Base-by-base conservation (phyloP, 2,797 vertebrate species). In the Scomberomorus guttatus region DNA sequence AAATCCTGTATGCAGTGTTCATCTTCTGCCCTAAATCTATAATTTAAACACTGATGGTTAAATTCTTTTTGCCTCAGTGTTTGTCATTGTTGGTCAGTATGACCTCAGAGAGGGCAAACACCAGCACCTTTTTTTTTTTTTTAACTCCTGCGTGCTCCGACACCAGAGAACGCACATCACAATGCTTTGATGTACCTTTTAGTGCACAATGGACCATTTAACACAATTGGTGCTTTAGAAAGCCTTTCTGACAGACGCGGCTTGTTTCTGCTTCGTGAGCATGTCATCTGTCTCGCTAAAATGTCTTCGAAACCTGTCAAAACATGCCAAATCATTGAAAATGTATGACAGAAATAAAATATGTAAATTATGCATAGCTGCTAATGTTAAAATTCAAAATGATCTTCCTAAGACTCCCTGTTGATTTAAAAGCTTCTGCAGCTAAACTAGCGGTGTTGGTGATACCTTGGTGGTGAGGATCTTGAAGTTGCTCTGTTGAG, bases 391-490 rank as follows among this genome's bases (percentile, higher is more conserved):
- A 32, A 73, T 4, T 4, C 8, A 39, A 39, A 14, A n/a, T 52
- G 32, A 6, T 55, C 20, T 51, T 25, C 9, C 55, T 57, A 50
- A 32, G 34, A 55, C 24, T 69, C 4, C 24, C 17, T 48, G 52
- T 37, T 42, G 34, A 64, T 64, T 50, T 42, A 4, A 20, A 52
- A 10, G 34, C 5, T 56, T 37, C 22, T 48, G 9, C 6, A 34
- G 7, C 34, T 64, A 8, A 62, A 51, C 17, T 68, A 0, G 55
- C n/a, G 64, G 55, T 18, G 22, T 18, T 11, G n/a, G 50, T 1
- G 15, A 11, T 93, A 99, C 98, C 97, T 99, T 99, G 77, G 97
- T 98, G 83, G 96, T 95, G 93, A 99, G 96, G 88, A 98, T 92
- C 97, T 94, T 98, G 94, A 97, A 98, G 8, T 72, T 96, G 95